Evolutionary conservation across 2,797 vertebrate genomes (phyloP), one percentile per base, ranked within the genome.

Genomic region (Sternotherus odoratus): DNA sequence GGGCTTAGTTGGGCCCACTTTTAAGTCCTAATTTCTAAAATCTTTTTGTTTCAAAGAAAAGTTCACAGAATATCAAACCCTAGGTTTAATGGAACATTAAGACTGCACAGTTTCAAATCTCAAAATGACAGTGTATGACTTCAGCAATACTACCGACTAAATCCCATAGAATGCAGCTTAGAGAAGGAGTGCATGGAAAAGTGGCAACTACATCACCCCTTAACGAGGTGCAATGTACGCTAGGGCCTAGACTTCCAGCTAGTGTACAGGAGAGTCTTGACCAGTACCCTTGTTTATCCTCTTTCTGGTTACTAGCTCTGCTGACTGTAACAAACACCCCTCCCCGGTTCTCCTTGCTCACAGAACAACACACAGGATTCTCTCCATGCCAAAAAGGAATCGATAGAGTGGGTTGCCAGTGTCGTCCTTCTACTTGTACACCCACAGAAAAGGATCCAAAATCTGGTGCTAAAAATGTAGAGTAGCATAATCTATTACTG

Each of bases 111-210:
- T 63, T n/a, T 63, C 19, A 63, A 63, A 69, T 69, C n/a, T 21
- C n/a, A 69, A 23, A 69, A 77, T 46, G 82, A 83, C 78, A 88
- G 83, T 92, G 77, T 49, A 69, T 30, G 80, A 84, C 84, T 19
- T 95, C 85, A 81, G 79, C 87, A 93, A 94, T 78, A 84, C 30
- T 30, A 94, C 56, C 88, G 90, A 90, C 82, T 75, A 72, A 85
- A 54, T 72, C 86, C 84, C 51, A 23, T 69, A 92, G 82, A 77
- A 63, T 48, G 11, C 56, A 82, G 19, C 63, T 39, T 69, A 19
- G n/a, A 69, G 63, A 66, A 36, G n/a, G 63, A 69, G 16, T 36
- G 19, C 63, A 10, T 69, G n/a, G 63, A 69, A 23, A 36, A 69
- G 63, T 36, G n/a, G 63, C 63, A 69, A 23, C 9, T 39, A 17